A percentile compares a stretch with the other conserved stretches of the same genome.
Evolutionary conservation across 2,888 invertebrate genomes (phyloP).

Genomic region (Harmothoe impar): DNA sequence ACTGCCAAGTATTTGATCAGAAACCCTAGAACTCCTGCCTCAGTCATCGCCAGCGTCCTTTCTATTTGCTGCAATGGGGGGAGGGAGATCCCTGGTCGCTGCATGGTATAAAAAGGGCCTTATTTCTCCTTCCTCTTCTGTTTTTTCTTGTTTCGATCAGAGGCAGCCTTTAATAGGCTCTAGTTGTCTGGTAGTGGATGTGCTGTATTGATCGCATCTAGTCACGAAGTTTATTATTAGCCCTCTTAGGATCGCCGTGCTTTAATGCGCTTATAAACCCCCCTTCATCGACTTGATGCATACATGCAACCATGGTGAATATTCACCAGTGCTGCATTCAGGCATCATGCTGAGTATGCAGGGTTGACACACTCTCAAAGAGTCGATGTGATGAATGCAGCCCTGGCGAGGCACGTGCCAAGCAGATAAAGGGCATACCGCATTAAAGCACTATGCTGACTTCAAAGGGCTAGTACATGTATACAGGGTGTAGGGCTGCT

Average conservation of each 20-base stretch:
- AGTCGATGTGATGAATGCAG: too few relatives aligned
- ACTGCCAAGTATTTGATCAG: conserved; percentile 33
- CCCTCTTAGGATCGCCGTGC: too few relatives aligned
- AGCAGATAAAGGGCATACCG: too few relatives aligned
- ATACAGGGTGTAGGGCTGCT: not conserved
- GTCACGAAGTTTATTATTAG: conserved; percentile 54
- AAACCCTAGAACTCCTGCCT: not conserved
- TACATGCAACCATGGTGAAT: too few relatives aligned
- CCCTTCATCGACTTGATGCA: too few relatives aligned
- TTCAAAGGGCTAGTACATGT: too few relatives aligned
- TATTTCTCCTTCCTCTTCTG: not conserved
- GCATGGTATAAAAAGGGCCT: not conserved
- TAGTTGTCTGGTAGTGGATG: conserved; percentile 36
- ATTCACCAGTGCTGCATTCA: too few relatives aligned
- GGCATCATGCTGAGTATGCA: too few relatives aligned
- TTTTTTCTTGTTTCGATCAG: conserved; percentile 4
- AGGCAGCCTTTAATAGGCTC: conserved; percentile 46
- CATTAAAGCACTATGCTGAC: too few relatives aligned
- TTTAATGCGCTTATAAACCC: too few relatives aligned
- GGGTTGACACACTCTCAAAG: too few relatives aligned
- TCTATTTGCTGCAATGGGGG: conserved; percentile 2
- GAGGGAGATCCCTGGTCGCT: not conserved
- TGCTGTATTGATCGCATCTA: not conserved
- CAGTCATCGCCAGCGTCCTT: not conserved
- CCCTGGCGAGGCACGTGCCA: too few relatives aligned